Base-by-base conservation (phyloP, 2,888 invertebrate species). In the Phyto melanocephala region DNA sequence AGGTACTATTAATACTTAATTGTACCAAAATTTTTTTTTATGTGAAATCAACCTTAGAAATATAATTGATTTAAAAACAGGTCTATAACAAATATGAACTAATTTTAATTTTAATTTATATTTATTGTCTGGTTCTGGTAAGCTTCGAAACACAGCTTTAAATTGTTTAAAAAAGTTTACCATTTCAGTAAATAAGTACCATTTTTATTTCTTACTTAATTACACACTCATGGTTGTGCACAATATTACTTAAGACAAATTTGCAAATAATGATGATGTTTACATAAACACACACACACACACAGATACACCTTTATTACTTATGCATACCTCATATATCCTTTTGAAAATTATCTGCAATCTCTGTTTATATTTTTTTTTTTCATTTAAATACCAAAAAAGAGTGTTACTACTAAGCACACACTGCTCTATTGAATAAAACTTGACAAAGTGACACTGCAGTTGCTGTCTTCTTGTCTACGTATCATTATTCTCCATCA, bases 401-500 rank as follows among this genome's bases (percentile, higher is more conserved):
- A 74, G 63, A 56, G 63, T 42, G 42, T 50, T 67, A 45, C 52
- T 60, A 40, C 35, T 47, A 58, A 65, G 71, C 56, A 58, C 50
- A 22, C 58, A 76, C 35, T 65, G 2, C 5, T 35, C 70, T 68
- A 50, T 62, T 72, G 65, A 72, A 81, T 68, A 72, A 74, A 72
- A 79, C 63, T 77, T 6, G 11, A 42, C 70, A 77, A 70, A 45
- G 20, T 70, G 83, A 76, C 78, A 84, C 80, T 87, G 88, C 86
- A 86, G 85, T 84, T 84, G 85, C 87, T 88, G 89, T 88, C 88
- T 86, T 85, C 85, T 86, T 81, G 72, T 74, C 79, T 67, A n/a
- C 22, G 11, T 67, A 60, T 68, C 45, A n/a, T 75, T 71, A 71
- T 71, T 72, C 45, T 20, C 33, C 35, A 17, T 60, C 72, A 33